These are phyloP conservation scores for Peromyscus leucopus DNA, from an alignment of 2,113 vertebrate species.

Conservation along the genomic window DNA sequence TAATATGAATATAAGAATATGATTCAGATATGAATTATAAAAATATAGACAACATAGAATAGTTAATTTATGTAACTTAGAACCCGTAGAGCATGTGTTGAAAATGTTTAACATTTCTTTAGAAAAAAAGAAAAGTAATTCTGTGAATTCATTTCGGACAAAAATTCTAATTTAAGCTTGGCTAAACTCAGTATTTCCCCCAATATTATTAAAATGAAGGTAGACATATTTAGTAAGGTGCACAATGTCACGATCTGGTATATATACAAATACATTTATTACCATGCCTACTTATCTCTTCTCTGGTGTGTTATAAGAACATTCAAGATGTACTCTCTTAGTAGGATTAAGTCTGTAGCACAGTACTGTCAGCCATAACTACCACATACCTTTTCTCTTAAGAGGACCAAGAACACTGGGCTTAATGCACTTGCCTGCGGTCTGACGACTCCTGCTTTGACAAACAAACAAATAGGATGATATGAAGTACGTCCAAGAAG, in stretches of 20 bases:
- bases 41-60: constrained; percentile 45
- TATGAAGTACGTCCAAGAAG: constrained; percentile 37
- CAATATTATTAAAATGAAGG: neutral
- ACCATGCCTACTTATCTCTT: neutral
- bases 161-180: constrained; percentile 47
- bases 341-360: neutral
- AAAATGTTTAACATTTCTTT: constrained; percentile 48
- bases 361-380: neutral
- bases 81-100: neutral
- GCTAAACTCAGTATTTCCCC: constrained; percentile 73
- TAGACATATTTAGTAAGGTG: neutral
- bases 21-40: constrained; percentile 41
- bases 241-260: neutral
- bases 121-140: constrained; percentile 53
- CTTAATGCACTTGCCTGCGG: constrained; percentile 97
- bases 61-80: constrained; percentile 56
- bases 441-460: constrained; percentile 95
- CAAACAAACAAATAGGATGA: constrained; percentile 71
- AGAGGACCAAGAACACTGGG: constrained; percentile 96
- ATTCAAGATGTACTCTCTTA: neutral
- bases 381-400: constrained; percentile 96
- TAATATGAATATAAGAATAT: constrained; percentile 49
- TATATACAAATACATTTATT: neutral
- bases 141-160: neutral
- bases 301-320: neutral